Evolutionary conservation across 1,140 invertebrate genomes (phyloP).

Genomic region (Hestina assimilis): DNA sequence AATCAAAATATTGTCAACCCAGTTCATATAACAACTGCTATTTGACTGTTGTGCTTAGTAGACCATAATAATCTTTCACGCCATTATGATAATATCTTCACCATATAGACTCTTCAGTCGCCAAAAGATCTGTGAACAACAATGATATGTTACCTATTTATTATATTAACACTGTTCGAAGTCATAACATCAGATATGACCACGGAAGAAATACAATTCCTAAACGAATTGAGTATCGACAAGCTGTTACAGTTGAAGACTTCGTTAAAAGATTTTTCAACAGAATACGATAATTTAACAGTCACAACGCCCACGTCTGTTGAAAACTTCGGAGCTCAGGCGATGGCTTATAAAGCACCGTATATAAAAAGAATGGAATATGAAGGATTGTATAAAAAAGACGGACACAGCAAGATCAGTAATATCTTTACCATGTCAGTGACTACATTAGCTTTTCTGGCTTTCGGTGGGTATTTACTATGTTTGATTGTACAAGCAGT

Average conservation of each 20-base stretch:
- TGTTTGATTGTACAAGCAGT: slow-evolving; percentile 86
- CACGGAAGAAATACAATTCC: slow-evolving; percentile 51
- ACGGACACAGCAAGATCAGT: slow-evolving; percentile 76
- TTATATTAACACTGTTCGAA: slow-evolving; percentile 29
- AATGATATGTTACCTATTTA: slow-evolving; percentile 39
- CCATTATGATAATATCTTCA: slow-evolving; percentile 23
- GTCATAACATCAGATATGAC: slow-evolving; percentile 28
- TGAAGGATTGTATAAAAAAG: slow-evolving; percentile 67
- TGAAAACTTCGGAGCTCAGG: slow-evolving; percentile 62
- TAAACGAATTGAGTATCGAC: slow-evolving; percentile 66
- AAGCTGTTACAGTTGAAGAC: slow-evolving; percentile 67
- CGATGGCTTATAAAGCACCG: slow-evolving; percentile 62
- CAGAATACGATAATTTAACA: slow-evolving; percentile 48
- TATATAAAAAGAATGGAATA: slow-evolving; percentile 63
- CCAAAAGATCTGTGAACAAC: slow-evolving; percentile 12
- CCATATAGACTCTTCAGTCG: slow-evolving; percentile 18
- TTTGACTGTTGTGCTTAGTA: slow-evolving; percentile 45
- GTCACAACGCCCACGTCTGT: slow-evolving; percentile 34
- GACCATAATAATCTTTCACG: slow-evolving; percentile 55
- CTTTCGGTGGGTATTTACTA: slow-evolving; percentile 87
- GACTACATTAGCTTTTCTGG: slow-evolving; percentile 86
- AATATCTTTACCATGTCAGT: slow-evolving; percentile 86
- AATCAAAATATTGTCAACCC: not conserved
- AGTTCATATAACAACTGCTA: slow-evolving; percentile 15
- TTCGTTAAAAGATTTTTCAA: slow-evolving; percentile 54